A percentile compares a stretch with the other conserved stretches of the same genome.
These are phyloP conservation scores for Meteorus colon DNA, from an alignment of 2,888 invertebrate genomes.

Conservation along the genomic window DNA sequence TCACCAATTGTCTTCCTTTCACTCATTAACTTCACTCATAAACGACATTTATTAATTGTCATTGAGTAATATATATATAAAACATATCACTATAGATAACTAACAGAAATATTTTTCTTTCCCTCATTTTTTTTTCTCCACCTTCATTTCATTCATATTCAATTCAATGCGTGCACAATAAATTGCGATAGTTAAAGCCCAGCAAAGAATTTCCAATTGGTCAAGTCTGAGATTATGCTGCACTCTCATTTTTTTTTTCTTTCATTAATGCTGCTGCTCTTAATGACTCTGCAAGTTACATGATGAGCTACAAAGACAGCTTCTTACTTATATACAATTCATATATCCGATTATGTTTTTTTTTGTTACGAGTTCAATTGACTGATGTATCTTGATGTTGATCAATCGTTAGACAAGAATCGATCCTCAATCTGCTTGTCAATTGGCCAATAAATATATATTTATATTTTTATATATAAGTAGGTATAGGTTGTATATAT, in stretches of 20 bases:
- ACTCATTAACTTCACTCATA: conserved; percentile 37
- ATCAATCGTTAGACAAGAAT: background rate
- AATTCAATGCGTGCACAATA: background rate
- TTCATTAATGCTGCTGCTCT: background rate
- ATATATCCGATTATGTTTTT: background rate
- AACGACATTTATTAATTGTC: conserved; percentile 43
- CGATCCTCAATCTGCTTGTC: background rate
- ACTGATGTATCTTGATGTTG: conserved; percentile 14
- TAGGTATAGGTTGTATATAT: background rate
- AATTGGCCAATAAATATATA: conserved; percentile 14
- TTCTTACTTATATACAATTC: background rate
- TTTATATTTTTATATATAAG: conserved; percentile 1
- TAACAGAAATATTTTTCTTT: background rate
- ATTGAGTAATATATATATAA: background rate
- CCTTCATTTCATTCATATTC: background rate
- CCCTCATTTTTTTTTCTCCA: background rate
- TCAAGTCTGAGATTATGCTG: background rate
- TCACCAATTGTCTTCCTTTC: conserved; percentile 44
- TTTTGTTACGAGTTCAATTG: background rate
- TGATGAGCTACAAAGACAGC: background rate
- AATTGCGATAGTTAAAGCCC: background rate
- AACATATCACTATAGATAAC: background rate
- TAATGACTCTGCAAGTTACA: conserved; percentile 5
- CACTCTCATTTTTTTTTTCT: background rate
- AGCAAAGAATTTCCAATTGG: background rate